Conservation (phyloP, 2,888 invertebrate species). For the Norana najaformis region DNA sequence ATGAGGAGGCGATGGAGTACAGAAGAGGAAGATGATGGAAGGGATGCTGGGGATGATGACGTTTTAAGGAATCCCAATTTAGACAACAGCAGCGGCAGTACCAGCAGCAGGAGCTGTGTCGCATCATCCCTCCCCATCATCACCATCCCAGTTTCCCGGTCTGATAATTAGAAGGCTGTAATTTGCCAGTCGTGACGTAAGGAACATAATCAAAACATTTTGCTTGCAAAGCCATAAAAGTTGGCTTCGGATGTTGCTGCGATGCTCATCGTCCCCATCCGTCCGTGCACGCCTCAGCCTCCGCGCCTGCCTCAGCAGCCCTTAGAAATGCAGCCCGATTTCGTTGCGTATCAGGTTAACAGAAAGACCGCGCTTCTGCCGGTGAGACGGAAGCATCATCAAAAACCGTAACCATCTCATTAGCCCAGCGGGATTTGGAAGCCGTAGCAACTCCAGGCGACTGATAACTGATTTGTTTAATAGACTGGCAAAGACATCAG, state of each 20-base stretch:
- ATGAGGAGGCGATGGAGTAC: no score
- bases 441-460: neutral
- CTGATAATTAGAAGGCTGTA: neutral
- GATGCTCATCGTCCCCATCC: neutral
- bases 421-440: slow-evolving; percentile 2
- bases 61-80: neutral
- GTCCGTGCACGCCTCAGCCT: neutral
- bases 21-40: no score
- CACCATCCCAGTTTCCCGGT: no score
- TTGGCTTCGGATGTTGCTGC: neutral
- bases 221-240: neutral
- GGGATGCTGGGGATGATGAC: neutral
- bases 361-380: neutral
- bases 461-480: slow-evolving; percentile 24
- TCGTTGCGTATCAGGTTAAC: neutral
- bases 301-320: neutral
- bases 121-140: no score
- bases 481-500: slow-evolving; percentile 18
- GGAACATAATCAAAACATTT: neutral
- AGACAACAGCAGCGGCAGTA: neutral
- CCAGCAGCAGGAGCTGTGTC: neutral
- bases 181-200: neutral
- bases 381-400: neutral
- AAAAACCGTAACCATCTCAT: neutral
- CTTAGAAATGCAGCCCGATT: neutral